A percentile compares a stretch with the other conserved stretches of the same genome.
phyloP scores from a whole-genome alignment of 2,797 vertebrate genomes.

The Galagoides demidoff region DNA sequence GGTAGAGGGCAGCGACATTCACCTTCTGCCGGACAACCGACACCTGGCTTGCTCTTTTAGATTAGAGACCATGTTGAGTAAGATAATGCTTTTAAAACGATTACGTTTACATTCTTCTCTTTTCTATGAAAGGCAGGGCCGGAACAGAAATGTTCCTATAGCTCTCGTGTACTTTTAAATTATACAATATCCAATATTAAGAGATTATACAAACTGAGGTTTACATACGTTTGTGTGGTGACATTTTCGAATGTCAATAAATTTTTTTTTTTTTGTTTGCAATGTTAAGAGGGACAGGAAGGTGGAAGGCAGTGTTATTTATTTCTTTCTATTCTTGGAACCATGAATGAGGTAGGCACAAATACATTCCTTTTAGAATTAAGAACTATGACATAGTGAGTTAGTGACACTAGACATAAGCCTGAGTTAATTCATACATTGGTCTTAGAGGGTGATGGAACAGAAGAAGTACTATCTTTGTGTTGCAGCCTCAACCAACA shows the following conservation, averaged over 20 bases:
- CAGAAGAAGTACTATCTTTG: constrained; percentile 87
- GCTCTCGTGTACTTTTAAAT: constrained; percentile 85
- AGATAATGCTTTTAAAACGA: constrained; percentile 72
- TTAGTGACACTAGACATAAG: constrained; percentile 87
- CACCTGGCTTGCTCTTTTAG: constrained; percentile 72
- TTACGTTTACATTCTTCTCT: constrained; percentile 86
- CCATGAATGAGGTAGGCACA: constrained; percentile 88
- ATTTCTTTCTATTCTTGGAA: constrained; percentile 90
- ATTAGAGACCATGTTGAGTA: constrained; percentile 78
- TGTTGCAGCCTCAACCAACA: constrained; percentile 91
- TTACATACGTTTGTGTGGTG: constrained; percentile 87
- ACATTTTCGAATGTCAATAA: constrained; percentile 91
- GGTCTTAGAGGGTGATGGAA: constrained; percentile 91
- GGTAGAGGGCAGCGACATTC: constrained; percentile 76
- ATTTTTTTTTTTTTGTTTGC: constrained; percentile 86
- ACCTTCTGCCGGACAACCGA: constrained; percentile 75
- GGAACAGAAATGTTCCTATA: constrained; percentile 76
- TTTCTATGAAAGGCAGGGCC: constrained; percentile 82
- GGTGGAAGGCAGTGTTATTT: constrained; percentile 90
- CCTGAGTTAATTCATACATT: constrained; percentile 87
- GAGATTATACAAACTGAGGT: constrained; percentile 85
- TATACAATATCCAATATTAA: constrained; percentile 85
- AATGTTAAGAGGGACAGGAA: constrained; percentile 82
- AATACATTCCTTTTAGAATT: constrained; percentile 90
- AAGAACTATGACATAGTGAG: constrained; percentile 86